Conservation (phyloP, 2,113 vertebrate genomes). For the Petroica traversi region DNA sequence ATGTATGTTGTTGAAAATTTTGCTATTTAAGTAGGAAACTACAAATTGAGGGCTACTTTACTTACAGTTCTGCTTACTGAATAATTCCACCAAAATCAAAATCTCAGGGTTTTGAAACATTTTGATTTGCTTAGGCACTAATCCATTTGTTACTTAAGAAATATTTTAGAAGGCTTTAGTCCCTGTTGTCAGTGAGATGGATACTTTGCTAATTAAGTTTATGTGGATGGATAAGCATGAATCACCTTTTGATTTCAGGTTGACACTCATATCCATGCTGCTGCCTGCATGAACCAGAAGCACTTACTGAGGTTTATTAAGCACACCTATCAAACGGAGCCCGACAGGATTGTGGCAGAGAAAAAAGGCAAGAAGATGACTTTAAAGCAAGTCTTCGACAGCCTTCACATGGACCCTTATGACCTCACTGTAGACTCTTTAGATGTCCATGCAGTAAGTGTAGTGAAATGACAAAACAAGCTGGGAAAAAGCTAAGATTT, state of each 20-base stretch:
- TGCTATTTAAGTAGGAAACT: neutral
- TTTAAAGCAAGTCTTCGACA: slow-evolving; percentile 87
- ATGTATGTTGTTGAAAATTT: neutral
- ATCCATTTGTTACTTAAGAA: neutral
- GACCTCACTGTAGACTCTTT: slow-evolving; percentile 97
- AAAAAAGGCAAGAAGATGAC: slow-evolving; percentile 83
- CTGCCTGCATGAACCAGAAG: slow-evolving; percentile 98
- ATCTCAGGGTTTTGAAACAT: neutral
- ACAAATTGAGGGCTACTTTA: neutral
- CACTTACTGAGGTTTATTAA: slow-evolving; percentile 94
- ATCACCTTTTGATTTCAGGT: slow-evolving; percentile 78
- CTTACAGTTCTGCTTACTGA: neutral
- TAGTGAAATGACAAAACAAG: neutral
- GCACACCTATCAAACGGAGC: slow-evolving; percentile 86
- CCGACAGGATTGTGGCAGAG: slow-evolving; percentile 83
- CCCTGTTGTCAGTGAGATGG: neutral
- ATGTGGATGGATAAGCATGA: neutral
- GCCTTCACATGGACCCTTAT: slow-evolving; percentile 93
- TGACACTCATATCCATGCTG: slow-evolving; percentile 97
- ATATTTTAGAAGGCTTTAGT: neutral
- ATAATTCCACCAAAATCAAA: neutral
- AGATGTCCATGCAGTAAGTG: slow-evolving; percentile 94
- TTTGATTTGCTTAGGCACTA: neutral
- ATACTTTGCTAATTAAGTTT: neutral
- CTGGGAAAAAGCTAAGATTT: neutral